phyloP scores from a whole-genome alignment of 2,888 invertebrate species.

The Lobophora halterata region DNA sequence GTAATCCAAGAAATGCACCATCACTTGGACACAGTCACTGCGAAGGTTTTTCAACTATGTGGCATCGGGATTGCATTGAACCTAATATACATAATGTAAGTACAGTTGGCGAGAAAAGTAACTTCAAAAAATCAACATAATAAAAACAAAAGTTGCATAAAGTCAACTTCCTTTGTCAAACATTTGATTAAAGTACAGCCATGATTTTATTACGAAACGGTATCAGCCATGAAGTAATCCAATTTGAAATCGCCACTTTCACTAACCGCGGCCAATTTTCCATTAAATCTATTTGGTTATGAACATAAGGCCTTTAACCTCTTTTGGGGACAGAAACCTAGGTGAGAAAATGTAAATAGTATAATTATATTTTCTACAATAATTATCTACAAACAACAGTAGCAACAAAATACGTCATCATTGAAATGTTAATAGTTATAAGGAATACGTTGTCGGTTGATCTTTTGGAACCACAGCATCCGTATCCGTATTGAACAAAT shows the following conservation, averaged over 20 bases:
- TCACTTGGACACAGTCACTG: conserved; percentile 40
- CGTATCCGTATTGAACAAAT: too few species aligned
- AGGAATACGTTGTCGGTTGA: too few species aligned
- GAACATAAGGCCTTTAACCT: not conserved
- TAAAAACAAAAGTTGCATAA: too few species aligned
- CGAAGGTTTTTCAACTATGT: conserved; percentile 19
- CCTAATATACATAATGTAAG: conserved; percentile 11
- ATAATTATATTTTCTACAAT: conserved; percentile 8
- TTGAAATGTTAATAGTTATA: conserved; percentile 32
- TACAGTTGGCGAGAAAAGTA: too few species aligned
- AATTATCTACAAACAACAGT: not conserved
- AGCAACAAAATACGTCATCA: conserved; percentile 20
- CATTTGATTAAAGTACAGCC: conserved; percentile 3
- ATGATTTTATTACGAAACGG: conserved; percentile 25
- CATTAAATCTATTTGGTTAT: conserved; percentile 2
- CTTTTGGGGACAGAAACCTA: not conserved
- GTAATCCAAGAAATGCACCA: conserved; percentile 52
- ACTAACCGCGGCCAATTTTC: conserved; percentile 35
- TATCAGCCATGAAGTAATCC: conserved; percentile 28
- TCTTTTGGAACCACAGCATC: too few species aligned
- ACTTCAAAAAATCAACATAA: too few species aligned
- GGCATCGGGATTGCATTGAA: conserved; percentile 15
- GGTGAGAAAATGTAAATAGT: conserved; percentile 5
- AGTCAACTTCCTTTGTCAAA: too few species aligned
- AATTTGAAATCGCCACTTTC: conserved; percentile 36